Evolutionary conservation across 2,113 vertebrate genomes (phyloP).

Genomic region (Aspiorhynchus laticeps): DNA sequence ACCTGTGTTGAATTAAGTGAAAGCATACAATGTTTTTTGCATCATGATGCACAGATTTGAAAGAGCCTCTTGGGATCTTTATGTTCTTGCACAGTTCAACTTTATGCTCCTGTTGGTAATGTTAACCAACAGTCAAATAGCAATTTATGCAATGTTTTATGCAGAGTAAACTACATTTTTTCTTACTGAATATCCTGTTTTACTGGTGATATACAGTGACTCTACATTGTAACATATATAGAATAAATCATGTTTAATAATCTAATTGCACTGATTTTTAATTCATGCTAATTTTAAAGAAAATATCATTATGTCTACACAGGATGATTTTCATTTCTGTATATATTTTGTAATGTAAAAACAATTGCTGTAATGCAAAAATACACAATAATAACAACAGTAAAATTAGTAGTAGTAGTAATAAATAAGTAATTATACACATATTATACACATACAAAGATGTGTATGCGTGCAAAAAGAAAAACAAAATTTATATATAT

Average conservation of each 20-base stretch:
- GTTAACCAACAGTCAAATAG: background rate
- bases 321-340: background rate
- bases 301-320: background rate
- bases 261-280: background rate
- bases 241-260: background rate
- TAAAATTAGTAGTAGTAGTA: too few relatives aligned
- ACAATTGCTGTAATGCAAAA: background rate
- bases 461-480: too few relatives aligned
- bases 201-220: background rate
- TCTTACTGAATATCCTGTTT: background rate
- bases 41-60: background rate
- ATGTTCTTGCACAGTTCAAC: background rate
- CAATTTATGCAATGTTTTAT: background rate
- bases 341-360: background rate
- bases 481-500: too few relatives aligned
- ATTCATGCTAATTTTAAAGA: background rate
- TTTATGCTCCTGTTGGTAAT: background rate
- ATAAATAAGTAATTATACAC: too few relatives aligned
- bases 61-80: background rate
- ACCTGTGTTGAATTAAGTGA: conserved; percentile 27
- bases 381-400: too few relatives aligned
- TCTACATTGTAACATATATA: background rate
- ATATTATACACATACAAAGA: too few relatives aligned
- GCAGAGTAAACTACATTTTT: background rate
- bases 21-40: background rate